Percentiles rank a stretch among this genome's conserved stretches.
phyloP scores from a whole-genome alignment of 2,888 invertebrate species.

The Ormia ochracea region DNA sequence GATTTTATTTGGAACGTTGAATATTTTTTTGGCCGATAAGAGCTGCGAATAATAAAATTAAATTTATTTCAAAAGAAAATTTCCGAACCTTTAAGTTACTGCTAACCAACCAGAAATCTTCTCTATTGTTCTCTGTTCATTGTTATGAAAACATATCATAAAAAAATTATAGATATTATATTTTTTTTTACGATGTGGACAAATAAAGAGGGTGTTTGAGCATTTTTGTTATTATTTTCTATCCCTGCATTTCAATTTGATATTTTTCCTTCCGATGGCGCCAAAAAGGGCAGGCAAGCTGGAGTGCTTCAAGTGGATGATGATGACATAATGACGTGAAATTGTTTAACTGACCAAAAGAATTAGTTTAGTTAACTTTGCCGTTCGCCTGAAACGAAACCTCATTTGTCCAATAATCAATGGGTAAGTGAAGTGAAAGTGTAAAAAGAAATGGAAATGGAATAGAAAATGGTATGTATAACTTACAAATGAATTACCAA shows the following conservation, averaged over 20 bases:
- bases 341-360: constrained; percentile 72
- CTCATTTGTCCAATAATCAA: constrained; percentile 62
- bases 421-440: constrained; percentile 43
- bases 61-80: neutral
- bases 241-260: constrained; percentile 10
- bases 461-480: constrained; percentile 60
- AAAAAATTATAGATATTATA: constrained; percentile 52
- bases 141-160: constrained; percentile 59
- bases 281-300: constrained; percentile 56
- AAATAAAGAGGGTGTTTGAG: constrained; percentile 59
- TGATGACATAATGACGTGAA: constrained; percentile 62
- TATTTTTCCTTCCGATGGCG: constrained; percentile 33
- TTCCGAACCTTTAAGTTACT: neutral
- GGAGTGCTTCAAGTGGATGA: constrained; percentile 55
- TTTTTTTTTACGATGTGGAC: constrained; percentile 50
- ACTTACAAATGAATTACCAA: constrained; percentile 69
- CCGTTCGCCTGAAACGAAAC: constrained; percentile 51
- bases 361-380: constrained; percentile 70
- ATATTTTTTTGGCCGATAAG: too few relatives aligned
- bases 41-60: too few relatives aligned
- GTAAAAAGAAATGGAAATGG: too few relatives aligned
- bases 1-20: too few relatives aligned
- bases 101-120: constrained; percentile 1
- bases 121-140: constrained; percentile 39
- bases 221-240: constrained; percentile 2